phyloP scores from a whole-genome alignment of 2,113 vertebrate species.

The Chaetodon auriga region DNA sequence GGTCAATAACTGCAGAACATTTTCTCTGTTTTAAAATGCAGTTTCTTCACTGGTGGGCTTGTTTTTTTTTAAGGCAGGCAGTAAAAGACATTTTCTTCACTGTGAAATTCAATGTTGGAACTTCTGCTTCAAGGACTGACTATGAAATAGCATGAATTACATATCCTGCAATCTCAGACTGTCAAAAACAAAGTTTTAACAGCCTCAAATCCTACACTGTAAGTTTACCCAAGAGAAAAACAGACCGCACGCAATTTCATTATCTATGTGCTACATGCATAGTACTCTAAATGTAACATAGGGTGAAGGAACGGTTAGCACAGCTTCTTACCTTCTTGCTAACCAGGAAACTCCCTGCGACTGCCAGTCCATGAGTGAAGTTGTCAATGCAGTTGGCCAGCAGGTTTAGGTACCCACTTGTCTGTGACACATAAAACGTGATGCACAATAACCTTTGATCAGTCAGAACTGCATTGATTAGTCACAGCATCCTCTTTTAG shows the following conservation, averaged over 20 bases:
- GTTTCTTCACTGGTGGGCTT: background rate
- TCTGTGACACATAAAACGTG: slow-evolving; percentile 81
- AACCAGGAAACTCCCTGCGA: slow-evolving; percentile 96
- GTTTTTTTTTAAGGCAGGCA: background rate
- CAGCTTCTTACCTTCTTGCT: slow-evolving; percentile 93
- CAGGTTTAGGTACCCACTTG: slow-evolving; percentile 96
- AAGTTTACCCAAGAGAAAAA: background rate
- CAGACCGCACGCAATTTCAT: background rate
- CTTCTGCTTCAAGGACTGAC: background rate
- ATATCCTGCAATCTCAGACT: background rate
- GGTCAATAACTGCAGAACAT: background rate
- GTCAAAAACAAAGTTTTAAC: background rate
- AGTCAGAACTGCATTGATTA: background rate
- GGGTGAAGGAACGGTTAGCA: background rate
- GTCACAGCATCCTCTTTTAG: background rate
- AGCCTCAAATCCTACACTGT: background rate
- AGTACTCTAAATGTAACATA: background rate
- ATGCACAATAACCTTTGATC: background rate
- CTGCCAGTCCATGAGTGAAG: slow-evolving; percentile 97
- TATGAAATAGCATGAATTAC: background rate
- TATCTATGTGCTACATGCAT: background rate
- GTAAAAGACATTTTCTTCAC: background rate
- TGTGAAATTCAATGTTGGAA: background rate
- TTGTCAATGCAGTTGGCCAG: slow-evolving; percentile 98
- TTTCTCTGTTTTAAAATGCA: background rate